Evolutionary conservation across 2,888 invertebrate genomes (phyloP), one percentile per base, ranked within the genome.

Genomic region (Caenorhabditis sp.): DNA sequence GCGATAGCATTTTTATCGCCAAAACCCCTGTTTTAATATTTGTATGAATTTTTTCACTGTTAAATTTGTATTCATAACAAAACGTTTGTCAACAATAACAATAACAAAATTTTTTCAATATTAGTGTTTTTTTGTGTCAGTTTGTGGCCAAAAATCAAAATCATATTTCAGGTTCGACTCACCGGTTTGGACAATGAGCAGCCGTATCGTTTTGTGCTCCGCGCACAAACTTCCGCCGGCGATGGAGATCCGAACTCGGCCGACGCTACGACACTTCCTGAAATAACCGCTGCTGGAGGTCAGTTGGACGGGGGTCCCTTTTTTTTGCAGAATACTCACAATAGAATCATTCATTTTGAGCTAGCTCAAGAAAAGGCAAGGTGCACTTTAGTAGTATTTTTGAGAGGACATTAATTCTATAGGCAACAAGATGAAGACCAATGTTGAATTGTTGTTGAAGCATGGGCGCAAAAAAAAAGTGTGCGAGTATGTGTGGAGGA

Each of bases 211-310:
- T 88, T 91, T 60, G 89, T 88, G 67, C 93, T 99, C 74, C 91
- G 92, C 76, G 97, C 95, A 0, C 93, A 92, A 56, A 99, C 97
- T 0, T 92, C 91, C 79, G 93, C 93, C 61, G 97, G 97, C 10
- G 93, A 93, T 87, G 97, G 97, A 26, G 92, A 93, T 76, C 86
- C 87, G 20, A 89, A 87, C 69, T 89, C 84, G 25, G 77, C 79
- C 23, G 85, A 86, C 69, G 84, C 83, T 8, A 77, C 70, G 17
- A 87, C 87, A 3, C 77, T 87, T 21, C 87, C 87, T 1, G 80
- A 83, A 50, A 58, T 61, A 27, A 67, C 78, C 10, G 74, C 80
- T 58, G 73, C 68, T 38, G 81, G 80, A 73, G 80, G 73, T 73
- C 4, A 62, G 64, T 63, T 43, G 43, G 14, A 43, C 5, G 5